phyloP scores from a whole-genome alignment of 2,113 vertebrate genomes.

The Mus spicilegus region DNA sequence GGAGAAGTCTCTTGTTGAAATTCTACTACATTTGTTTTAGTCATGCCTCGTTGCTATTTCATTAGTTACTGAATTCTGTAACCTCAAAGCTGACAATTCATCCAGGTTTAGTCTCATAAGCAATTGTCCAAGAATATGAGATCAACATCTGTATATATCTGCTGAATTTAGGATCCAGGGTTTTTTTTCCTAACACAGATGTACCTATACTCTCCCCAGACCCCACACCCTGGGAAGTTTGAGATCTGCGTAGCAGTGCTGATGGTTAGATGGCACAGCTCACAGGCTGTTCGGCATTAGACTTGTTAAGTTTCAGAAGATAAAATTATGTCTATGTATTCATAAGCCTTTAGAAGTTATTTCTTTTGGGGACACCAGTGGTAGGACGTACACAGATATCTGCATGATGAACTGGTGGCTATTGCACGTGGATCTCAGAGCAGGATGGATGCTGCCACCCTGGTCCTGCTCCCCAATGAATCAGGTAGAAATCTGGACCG shows the following conservation, averaged over 20 bases:
- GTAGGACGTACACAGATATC: background rate
- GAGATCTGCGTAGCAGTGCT: background rate
- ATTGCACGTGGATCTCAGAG: background rate
- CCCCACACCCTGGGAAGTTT: background rate
- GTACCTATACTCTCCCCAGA: background rate
- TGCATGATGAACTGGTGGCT: background rate
- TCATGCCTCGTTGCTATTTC: slow-evolving; percentile 19
- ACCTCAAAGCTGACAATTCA: background rate
- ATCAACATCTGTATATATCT: background rate
- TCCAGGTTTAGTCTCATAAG: slow-evolving; percentile 37
- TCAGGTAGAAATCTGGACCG: background rate
- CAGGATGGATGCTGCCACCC: background rate
- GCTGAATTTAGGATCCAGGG: background rate
- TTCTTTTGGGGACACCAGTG: background rate
- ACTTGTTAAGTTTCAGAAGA: background rate
- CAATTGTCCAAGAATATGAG: background rate
- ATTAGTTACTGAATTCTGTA: slow-evolving; percentile 45
- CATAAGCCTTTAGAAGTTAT: background rate
- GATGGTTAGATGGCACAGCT: background rate
- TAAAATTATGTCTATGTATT: background rate
- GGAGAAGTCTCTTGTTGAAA: background rate
- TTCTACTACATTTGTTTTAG: background rate
- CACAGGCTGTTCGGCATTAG: background rate
- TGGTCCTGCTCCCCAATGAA: background rate
- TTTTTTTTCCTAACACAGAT: background rate